Conservation (phyloP, 2,888 invertebrate species). For the Himalopsyche anomala region DNA sequence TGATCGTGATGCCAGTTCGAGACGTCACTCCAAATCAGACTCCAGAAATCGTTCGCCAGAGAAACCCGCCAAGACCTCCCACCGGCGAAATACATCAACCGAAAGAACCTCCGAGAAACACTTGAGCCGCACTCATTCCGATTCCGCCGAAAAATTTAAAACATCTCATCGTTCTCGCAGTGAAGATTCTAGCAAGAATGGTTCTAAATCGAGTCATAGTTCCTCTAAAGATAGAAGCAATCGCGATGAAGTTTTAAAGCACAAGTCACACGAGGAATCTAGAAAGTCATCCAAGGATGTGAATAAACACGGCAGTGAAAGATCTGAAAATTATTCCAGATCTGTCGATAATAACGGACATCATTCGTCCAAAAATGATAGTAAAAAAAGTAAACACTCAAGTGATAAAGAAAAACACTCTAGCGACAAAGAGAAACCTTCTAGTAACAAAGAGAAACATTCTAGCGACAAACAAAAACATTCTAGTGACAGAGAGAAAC, state of each 20-base stretch:
- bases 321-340: constrained; percentile 64
- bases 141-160: constrained; percentile 1
- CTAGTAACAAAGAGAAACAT: constrained; percentile 63
- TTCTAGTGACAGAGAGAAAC: constrained; percentile 68
- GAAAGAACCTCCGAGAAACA: not conserved
- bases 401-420: constrained; percentile 64
- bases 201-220: constrained; percentile 46
- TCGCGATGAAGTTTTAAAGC: constrained; percentile 39
- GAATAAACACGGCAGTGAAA: constrained; percentile 66
- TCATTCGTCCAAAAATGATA: constrained; percentile 63
- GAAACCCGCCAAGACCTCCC: not conserved
- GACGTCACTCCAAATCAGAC: constrained; percentile 52
- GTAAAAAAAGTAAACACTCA: constrained; percentile 64
- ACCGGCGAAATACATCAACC: not conserved
- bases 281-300: constrained; percentile 8
- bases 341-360: constrained; percentile 44
- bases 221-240: constrained; percentile 44
- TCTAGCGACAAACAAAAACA: constrained; percentile 35
- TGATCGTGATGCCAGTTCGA: constrained; percentile 70
- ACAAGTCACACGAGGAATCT: constrained; percentile 7
- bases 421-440: constrained; percentile 64
- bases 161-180: not conserved
- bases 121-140: not conserved
- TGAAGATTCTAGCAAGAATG: constrained; percentile 54
- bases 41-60: not conserved